Evolutionary conservation across 2,797 vertebrate genomes (phyloP).

Genomic region (Ambastaia sidthimunki): DNA sequence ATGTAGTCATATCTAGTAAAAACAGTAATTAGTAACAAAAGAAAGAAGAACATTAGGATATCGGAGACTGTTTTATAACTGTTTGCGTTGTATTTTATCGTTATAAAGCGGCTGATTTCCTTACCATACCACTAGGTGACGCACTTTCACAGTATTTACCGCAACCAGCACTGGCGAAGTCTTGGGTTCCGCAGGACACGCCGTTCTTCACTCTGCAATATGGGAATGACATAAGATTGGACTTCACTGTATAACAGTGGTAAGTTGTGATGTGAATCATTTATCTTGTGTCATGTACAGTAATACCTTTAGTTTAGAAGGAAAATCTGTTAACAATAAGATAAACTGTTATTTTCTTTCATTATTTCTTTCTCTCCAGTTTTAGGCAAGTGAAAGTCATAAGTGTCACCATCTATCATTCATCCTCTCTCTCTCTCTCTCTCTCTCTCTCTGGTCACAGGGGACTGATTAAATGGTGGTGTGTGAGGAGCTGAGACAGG

Average conservation of each 20-base stretch:
- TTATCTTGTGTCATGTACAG: not conserved
- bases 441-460: constrained; percentile 57
- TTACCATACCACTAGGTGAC: constrained; percentile 41
- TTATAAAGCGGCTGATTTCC: not conserved
- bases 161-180: not conserved
- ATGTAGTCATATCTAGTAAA: too few species aligned
- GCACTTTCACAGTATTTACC: constrained; percentile 37
- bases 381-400: constrained; percentile 9
- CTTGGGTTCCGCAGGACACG: not conserved
- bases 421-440: constrained; percentile 42
- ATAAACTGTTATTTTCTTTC: not conserved
- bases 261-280: not conserved
- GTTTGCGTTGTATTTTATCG: not conserved
- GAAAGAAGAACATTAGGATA: too few species aligned
- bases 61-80: too few species aligned
- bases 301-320: not conserved
- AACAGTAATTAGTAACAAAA: too few species aligned
- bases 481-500: constrained; percentile 62
- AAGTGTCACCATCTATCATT: not conserved
- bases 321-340: not conserved
- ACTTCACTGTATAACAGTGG: not conserved
- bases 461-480: constrained; percentile 70
- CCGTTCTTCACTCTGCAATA: not conserved
- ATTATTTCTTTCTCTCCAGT: not conserved
- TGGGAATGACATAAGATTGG: not conserved